Conservation (phyloP, 2,888 invertebrate species). For the Lasioglossum lativentre region DNA sequence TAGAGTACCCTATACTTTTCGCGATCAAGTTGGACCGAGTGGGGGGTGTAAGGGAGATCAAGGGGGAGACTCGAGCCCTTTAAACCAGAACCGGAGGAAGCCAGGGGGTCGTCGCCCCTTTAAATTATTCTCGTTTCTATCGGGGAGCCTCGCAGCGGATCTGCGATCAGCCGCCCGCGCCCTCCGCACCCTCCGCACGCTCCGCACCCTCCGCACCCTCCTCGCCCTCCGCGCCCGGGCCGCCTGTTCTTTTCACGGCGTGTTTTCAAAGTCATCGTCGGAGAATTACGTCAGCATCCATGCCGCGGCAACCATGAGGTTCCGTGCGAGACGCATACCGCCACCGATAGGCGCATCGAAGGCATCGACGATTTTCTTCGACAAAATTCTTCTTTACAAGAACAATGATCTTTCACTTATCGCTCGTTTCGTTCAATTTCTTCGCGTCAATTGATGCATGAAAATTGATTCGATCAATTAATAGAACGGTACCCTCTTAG, state of each 20-base stretch:
- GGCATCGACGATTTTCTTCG: neutral
- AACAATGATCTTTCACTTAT: too few species aligned
- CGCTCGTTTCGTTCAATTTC: neutral
- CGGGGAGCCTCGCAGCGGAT: slow-evolving; percentile 47
- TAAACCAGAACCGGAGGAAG: slow-evolving; percentile 71
- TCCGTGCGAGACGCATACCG: neutral
- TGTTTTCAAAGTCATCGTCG: slow-evolving; percentile 63
- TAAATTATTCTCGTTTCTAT: slow-evolving; percentile 72
- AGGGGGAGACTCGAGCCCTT: slow-evolving; percentile 85
- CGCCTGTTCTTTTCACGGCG: slow-evolving; percentile 56
- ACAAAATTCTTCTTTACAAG: too few species aligned
- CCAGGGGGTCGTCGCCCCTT: slow-evolving; percentile 80
- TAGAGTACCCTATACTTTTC: neutral
- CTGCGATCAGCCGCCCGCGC: slow-evolving; percentile 19
- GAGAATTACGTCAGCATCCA: slow-evolving; percentile 57
- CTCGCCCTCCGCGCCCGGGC: slow-evolving; percentile 28
- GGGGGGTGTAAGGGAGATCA: slow-evolving; percentile 12
- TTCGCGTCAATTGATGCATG: neutral
- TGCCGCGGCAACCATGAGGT: slow-evolving; percentile 25
- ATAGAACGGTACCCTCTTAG: too few species aligned
- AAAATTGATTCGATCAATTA: neutral
- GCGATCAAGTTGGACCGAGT: neutral
- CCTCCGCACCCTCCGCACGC: too few species aligned
- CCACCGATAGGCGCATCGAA: too few species aligned
- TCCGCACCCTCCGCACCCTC: too few species aligned